phyloP scores from a whole-genome alignment of 37 sponge, comb jelly and placozoan genomes.

The Petrosia ficiformis region DNA sequence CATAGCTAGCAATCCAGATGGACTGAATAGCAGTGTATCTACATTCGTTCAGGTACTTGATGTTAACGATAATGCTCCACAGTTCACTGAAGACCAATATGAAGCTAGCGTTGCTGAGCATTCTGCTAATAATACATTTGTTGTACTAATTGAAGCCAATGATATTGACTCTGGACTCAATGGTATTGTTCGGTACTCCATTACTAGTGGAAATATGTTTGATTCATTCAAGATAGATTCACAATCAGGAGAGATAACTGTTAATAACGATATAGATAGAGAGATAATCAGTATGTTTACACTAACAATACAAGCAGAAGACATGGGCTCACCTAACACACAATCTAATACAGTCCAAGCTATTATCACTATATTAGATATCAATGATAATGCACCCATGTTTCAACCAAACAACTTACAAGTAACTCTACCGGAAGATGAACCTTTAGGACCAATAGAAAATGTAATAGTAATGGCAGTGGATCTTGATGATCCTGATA shows the following conservation, averaged over 20 bases:
- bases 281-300: conserved; percentile 18
- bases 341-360: conserved; percentile 13
- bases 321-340: not conserved
- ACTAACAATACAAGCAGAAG: conserved; percentile 40
- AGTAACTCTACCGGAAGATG: conserved; percentile 35
- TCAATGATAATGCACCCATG: conserved; percentile 80
- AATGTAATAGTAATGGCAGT: conserved; percentile 40
- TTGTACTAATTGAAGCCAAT: conserved; percentile 26
- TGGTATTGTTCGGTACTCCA: conserved; percentile 39
- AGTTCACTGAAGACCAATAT: conserved; percentile 12
- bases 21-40: not conserved
- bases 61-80: conserved; percentile 63
- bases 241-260: conserved; percentile 18
- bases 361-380: conserved; percentile 52
- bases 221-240: conserved; percentile 20
- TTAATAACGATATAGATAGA: conserved; percentile 40
- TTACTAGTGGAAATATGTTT: conserved; percentile 35
- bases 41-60: conserved; percentile 21
- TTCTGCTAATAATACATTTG: conserved; percentile 3
- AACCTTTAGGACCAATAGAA: not conserved
- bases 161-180: conserved; percentile 63
- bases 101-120: conserved; percentile 21
- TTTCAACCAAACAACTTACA: conserved; percentile 33
- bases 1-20: conserved; percentile 8
- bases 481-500: conserved; percentile 56